These are phyloP conservation scores for Xiphophorus hellerii DNA, from an alignment of 2,113 vertebrate species.

Conservation along the genomic window DNA sequence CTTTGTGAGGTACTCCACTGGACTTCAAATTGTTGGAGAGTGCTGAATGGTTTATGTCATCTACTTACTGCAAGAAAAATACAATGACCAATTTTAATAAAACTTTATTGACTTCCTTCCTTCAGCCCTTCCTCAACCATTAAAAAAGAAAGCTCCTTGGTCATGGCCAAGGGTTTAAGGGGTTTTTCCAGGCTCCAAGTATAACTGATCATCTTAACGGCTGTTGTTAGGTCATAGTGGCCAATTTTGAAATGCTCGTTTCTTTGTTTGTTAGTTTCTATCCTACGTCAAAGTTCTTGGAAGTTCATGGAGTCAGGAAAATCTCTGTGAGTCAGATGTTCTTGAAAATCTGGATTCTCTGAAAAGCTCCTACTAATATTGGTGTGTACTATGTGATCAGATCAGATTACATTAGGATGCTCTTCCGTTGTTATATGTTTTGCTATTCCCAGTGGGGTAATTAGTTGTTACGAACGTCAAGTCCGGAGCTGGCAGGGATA, in stretches of 20 bases:
- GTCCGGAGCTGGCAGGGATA: constrained; percentile 26
- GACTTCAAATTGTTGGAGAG: neutral
- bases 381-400: neutral
- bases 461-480: constrained; percentile 13
- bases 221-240: neutral
- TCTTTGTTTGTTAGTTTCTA: neutral
- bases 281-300: neutral
- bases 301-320: neutral
- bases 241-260: neutral
- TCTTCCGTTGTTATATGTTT: constrained; percentile 10
- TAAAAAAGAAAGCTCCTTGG: neutral
- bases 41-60: neutral
- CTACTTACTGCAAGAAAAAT: neutral
- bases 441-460: constrained; percentile 21
- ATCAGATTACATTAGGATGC: neutral
- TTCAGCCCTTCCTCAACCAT: neutral
- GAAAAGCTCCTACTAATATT: neutral
- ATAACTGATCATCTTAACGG: neutral
- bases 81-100: constrained; percentile 22
- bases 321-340: neutral
- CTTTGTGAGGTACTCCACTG: neutral
- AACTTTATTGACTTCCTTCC: neutral
- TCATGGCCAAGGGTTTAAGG: neutral
- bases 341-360: neutral
- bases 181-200: neutral